Base-by-base conservation (phyloP, 2,113 vertebrate species). In the Crotalus tigris region DNA sequence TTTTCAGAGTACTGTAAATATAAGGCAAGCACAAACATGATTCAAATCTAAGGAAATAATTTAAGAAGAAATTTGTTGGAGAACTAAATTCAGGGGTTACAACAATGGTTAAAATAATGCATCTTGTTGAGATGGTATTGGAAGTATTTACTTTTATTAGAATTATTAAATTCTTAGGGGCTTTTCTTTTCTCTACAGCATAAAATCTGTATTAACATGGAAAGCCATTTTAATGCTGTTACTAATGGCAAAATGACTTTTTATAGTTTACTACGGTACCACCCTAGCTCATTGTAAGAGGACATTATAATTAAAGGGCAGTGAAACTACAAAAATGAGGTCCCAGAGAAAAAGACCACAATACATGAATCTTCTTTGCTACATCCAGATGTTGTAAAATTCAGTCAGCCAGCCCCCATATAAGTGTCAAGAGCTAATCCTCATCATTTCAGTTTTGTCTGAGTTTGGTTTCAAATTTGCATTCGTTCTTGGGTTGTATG, bases 71-170 rank as follows among this genome's bases (percentile, higher is more conserved):
- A 2, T 87, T 92, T 91, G 26, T 0, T 0, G 6, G 64, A 64
- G 1, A 5, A 0, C 17, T 96, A 95, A 94, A 96, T 95, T 96
- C 95, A 94, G 95, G 93, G 96, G 94, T 75, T 59, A 6, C 29
- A 91, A 93, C 33, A 88, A 61, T 1, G 21, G 26, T 88, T 59
- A 0, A 5, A 89, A 85, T 92, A 81, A 44, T 19, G 33, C 33
- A 85, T 88, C 54, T 51, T 4, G 0, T 75, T 93, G 15, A 81
- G 85, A 92, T 58, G 92, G 8, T 54, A 51, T 55, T 64, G 81
- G 29, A 75, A 55, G 23, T 75, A 92, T 92, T 64, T 23, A 44
- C 5, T 46, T 29, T 89, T 55, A 54, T 88, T 24, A 69, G 44
- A 61, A 49, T 58, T 6, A 26, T n/a, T 26, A 85, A 54, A 44